phyloP scores from a whole-genome alignment of 2,888 invertebrate species.

The Alentia gelatinosa region DNA sequence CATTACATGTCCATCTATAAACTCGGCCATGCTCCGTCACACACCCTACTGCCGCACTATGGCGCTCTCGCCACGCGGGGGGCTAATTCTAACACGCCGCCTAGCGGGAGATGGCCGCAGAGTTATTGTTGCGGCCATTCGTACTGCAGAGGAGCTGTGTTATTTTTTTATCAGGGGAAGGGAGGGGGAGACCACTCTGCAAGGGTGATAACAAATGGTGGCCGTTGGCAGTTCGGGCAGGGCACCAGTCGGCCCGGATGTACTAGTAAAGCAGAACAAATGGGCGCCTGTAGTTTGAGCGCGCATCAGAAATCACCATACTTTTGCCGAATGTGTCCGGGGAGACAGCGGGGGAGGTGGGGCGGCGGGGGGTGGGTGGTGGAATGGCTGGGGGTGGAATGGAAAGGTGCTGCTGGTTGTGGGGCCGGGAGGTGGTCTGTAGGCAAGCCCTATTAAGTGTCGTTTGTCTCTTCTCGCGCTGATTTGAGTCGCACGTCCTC shows the following conservation, averaged over 20 bases:
- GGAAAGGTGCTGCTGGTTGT: too few species aligned
- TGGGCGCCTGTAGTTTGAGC: neutral
- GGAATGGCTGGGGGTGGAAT: too few species aligned
- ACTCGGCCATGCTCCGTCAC: neutral
- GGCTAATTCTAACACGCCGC: too few species aligned
- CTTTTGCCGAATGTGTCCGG: conserved; percentile 12
- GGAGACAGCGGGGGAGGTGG: too few species aligned
- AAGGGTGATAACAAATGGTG: neutral
- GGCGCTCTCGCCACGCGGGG: neutral
- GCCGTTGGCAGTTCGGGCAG: neutral
- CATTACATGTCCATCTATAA: neutral
- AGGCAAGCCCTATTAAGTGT: too few species aligned
- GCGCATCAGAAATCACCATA: neutral
- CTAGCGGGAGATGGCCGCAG: too few species aligned
- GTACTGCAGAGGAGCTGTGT: neutral
- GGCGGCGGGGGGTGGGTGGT: too few species aligned
- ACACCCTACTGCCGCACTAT: neutral
- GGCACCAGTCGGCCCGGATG: neutral
- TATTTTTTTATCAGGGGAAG: neutral
- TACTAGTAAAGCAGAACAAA: neutral
- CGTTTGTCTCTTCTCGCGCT: too few species aligned
- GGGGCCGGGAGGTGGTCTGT: too few species aligned
- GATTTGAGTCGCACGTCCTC: too few species aligned
- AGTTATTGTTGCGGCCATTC: too few species aligned
- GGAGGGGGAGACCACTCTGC: neutral